Evolutionary conservation across 1,140 invertebrate species (phyloP).

Genomic region (Zaprionus gabonicus): DNA sequence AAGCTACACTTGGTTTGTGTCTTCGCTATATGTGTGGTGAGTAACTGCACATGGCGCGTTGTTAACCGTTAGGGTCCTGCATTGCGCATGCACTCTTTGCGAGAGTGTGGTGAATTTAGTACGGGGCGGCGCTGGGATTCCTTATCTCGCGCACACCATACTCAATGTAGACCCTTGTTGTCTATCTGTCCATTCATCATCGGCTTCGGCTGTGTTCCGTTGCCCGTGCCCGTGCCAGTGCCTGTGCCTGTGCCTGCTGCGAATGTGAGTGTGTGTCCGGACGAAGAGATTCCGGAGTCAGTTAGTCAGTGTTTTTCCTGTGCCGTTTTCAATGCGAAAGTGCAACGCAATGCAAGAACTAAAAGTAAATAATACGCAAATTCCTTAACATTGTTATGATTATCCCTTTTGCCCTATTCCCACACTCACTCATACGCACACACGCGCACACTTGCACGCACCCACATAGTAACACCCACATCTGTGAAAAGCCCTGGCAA

Average conservation of each 20-base stretch:
- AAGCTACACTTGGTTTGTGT: constrained; percentile 21
- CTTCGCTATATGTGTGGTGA: constrained; percentile 13
- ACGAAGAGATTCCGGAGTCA: constrained; percentile 25
- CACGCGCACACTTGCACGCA: not conserved
- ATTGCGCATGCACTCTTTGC: constrained; percentile 36
- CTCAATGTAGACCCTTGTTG: constrained; percentile 41
- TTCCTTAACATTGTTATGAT: constrained; percentile 10
- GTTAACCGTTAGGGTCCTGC: constrained; percentile 13
- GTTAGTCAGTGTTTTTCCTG: constrained; percentile 52
- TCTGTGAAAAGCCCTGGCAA: constrained; percentile 5
- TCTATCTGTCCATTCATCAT: constrained; percentile 52
- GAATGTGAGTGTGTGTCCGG: constrained; percentile 38
- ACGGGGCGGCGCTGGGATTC: constrained; percentile 36
- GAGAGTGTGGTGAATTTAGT: constrained; percentile 31
- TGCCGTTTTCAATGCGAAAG: constrained; percentile 64
- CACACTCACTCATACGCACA: not conserved
- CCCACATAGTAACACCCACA: constrained; percentile 4
- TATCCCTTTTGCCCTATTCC: constrained; percentile 8
- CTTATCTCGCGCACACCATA: constrained; percentile 43
- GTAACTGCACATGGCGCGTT: not conserved
- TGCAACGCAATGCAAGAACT: constrained; percentile 71
- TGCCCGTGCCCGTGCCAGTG: constrained; percentile 18
- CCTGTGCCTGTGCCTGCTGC: constrained; percentile 22
- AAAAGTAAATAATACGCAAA: constrained; percentile 62
- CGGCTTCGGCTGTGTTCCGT: constrained; percentile 40